Evolutionary conservation across 1,140 invertebrate genomes (phyloP), one percentile per base, ranked within the genome.

Genomic region (Bombus waltoni): DNA sequence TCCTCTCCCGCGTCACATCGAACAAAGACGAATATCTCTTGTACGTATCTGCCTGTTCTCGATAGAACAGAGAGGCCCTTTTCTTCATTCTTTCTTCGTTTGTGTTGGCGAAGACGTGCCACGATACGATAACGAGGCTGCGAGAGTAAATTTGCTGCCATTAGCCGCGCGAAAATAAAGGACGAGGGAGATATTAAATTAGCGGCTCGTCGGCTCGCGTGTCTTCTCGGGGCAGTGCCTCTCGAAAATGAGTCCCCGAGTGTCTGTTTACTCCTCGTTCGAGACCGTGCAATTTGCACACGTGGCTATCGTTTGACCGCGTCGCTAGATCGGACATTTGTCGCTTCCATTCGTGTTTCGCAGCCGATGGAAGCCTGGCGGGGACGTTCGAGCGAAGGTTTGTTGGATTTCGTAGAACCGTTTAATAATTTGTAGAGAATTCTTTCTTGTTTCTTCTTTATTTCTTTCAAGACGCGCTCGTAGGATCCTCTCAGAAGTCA

Each of bases 61-160:
- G 70, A 62, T 62, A 72, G 72, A 59, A 57, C 47, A 59, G 10
- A 74, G 42, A 65, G 38, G 22, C 28, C 53, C 62, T 66, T 75
- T 74, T 68, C 72, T 81, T 40, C 42, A 6, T 66, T 35, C 25
- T 53, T 32, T 32, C 70, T 28, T 3, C 10, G 18, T 22, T 35
- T 8, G 38, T n/a, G 42, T 35, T 13, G 73, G 86, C 68, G 40
- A 82, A 81, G 77, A 77, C 73, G 87, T 89, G 85, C 74, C 77
- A 65, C 53, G 75, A 73, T 70, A 76, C 91, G 94, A 94, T 95
- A 95, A 94, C 91, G 93, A 93, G 87, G 89, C 91, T 84, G 88
- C 90, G 92, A 93, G 93, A 77, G 94, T 95, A 94, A 94, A 95
- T 94, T 94, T 93, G 93, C 93, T 92, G 93, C 93, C 94, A 94